These are phyloP conservation scores for Helicorthomorpha holstii DNA, from an alignment of 1,140 invertebrate genomes.

Conservation along the genomic window DNA sequence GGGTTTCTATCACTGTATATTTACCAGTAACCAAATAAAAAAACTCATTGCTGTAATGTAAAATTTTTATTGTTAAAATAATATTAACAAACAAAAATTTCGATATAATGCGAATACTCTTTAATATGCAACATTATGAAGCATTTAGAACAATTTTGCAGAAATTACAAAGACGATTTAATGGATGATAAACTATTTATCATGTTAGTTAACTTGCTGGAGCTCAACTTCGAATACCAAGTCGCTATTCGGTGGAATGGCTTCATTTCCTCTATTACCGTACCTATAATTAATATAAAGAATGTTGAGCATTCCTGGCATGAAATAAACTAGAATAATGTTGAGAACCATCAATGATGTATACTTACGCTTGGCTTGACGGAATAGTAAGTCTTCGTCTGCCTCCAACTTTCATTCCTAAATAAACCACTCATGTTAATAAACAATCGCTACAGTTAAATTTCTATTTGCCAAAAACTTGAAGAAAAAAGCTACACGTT, in stretches of 20 bases:
- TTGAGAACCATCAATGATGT: background rate
- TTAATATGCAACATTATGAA: background rate
- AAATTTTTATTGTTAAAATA: background rate
- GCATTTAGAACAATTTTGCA: background rate
- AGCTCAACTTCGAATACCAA: constrained; percentile 77
- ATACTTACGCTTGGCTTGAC: constrained; percentile 55
- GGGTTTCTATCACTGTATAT: too few species aligned
- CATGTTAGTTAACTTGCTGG: constrained; percentile 41
- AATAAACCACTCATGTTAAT: constrained; percentile 8
- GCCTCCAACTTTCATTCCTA: constrained; percentile 60
- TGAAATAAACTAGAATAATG: background rate
- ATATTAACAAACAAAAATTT: background rate
- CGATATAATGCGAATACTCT: background rate
- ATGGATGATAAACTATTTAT: background rate
- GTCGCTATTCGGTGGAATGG: constrained; percentile 65
- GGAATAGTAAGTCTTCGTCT: constrained; percentile 71
- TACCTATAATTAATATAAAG: constrained; percentile 41
- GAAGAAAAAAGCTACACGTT: too few species aligned
- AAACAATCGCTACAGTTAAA: too few species aligned
- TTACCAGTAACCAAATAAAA: too few species aligned
- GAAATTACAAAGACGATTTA: too few species aligned
- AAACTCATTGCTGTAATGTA: background rate
- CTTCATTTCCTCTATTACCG: constrained; percentile 55
- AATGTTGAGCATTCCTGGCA: background rate
- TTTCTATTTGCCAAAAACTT: too few species aligned